Conservation (phyloP, 2,888 invertebrate species). For the Euproctis similis region DNA sequence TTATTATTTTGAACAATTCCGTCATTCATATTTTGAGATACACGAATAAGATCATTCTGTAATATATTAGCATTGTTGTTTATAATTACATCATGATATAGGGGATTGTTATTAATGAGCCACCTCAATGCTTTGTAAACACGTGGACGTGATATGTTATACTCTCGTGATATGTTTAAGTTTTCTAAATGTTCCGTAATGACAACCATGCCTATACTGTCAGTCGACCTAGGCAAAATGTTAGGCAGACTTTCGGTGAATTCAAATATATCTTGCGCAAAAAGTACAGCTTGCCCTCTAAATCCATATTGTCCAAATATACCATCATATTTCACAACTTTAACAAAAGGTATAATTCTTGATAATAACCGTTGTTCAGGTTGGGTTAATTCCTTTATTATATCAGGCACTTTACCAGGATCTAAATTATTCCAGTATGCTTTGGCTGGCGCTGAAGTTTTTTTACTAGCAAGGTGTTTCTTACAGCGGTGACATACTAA, state of each 20-base stretch:
- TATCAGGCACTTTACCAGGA: slow-evolving; percentile 18
- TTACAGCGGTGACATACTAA: background rate
- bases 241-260: slow-evolving; percentile 6
- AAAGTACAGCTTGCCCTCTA: slow-evolving; percentile 11
- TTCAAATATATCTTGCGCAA: slow-evolving; percentile 5
- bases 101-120: slow-evolving; percentile 3
- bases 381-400: slow-evolving; percentile 13
- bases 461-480: background rate
- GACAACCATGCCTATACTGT: slow-evolving; percentile 4
- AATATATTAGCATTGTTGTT: slow-evolving; percentile 1
- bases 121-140: slow-evolving; percentile 4
- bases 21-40: too few species aligned
- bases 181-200: slow-evolving; percentile 7
- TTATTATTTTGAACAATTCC: too few species aligned
- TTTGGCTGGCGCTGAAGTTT: slow-evolving; percentile 11
- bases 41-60: too few species aligned
- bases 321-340: slow-evolving; percentile 16
- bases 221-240: slow-evolving; percentile 6
- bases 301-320: slow-evolving; percentile 18
- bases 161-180: slow-evolving; percentile 3
- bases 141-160: slow-evolving; percentile 2
- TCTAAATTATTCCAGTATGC: too few species aligned
- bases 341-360: slow-evolving; percentile 20
- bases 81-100: slow-evolving; percentile 1
- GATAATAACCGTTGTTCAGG: slow-evolving; percentile 16